Conservation (phyloP, 2,888 invertebrate genomes). For the Lepidocyrtoides sp. region DNA sequence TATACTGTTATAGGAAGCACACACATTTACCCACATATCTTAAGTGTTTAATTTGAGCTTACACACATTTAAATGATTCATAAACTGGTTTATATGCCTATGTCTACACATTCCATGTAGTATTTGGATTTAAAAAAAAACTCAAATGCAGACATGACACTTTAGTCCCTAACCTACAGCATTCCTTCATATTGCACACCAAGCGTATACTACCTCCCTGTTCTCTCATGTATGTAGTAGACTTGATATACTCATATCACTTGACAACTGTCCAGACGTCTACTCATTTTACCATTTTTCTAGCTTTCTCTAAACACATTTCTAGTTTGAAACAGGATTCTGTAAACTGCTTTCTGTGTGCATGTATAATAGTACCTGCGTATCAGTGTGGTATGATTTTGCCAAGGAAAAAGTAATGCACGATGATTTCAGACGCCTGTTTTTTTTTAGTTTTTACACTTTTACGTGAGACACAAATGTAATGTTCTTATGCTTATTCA, state of each 20-base stretch:
- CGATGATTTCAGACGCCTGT: conserved; percentile 1
- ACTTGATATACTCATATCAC: conserved; percentile 16
- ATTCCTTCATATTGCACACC: conserved; percentile 2
- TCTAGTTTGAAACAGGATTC: background rate
- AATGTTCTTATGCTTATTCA: conserved; percentile 31
- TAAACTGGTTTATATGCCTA: background rate
- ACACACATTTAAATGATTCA: conserved; percentile 34
- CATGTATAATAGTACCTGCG: background rate
- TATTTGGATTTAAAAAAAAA: background rate
- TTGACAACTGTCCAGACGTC: conserved; percentile 66
- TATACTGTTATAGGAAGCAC: background rate
- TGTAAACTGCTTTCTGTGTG: background rate
- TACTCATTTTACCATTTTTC: conserved; percentile 28
- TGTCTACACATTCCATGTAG: background rate
- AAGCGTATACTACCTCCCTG: background rate
- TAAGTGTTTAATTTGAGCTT: background rate
- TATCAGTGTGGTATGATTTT: background rate
- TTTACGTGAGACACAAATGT: conserved; percentile 7
- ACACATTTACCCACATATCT: background rate
- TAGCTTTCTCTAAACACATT: background rate
- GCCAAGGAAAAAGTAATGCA: background rate
- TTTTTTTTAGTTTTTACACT: background rate
- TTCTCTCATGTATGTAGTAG: background rate
- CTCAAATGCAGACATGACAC: background rate
- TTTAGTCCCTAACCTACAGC: background rate